These are phyloP conservation scores for Lateolabrax maculatus DNA, from an alignment of 2,797 vertebrate species.

Conservation along the genomic window DNA sequence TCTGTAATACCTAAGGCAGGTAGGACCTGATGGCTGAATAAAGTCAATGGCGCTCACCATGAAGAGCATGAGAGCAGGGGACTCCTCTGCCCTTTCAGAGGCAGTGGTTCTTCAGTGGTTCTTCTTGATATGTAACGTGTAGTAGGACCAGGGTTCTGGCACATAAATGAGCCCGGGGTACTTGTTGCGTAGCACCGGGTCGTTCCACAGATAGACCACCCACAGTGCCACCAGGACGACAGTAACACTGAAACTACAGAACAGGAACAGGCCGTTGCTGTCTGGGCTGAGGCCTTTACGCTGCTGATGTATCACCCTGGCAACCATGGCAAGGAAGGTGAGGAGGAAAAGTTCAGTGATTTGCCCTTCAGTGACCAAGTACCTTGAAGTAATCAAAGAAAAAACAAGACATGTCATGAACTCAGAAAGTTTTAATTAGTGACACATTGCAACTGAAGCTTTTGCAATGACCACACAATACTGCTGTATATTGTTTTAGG, in stretches of 20 bases:
- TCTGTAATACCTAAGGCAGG: no score
- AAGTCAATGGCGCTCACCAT: no score
- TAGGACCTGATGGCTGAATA: no score
- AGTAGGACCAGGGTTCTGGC: conserved; percentile 97
- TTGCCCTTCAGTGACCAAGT: conserved; percentile 96
- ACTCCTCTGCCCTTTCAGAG: no score
- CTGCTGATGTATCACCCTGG: conserved; percentile 87
- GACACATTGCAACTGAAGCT: not conserved
- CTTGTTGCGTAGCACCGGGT: conserved; percentile 90
- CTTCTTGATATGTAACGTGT: conserved; percentile 90
- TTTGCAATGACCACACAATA: not conserved
- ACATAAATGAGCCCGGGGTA: conserved; percentile 95
- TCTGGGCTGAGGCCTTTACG: conserved; percentile 88
- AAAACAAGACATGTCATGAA: not conserved
- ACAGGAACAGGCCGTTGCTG: conserved; percentile 94
- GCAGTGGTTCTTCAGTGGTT: conserved; percentile 67
- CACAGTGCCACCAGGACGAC: conserved; percentile 89
- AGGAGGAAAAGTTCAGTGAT: conserved; percentile 95
- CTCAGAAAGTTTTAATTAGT: not conserved
- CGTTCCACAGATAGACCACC: conserved; percentile 94
- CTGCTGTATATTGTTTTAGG: not conserved
- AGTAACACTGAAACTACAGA: conserved; percentile 89
- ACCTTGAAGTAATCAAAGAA: conserved; percentile 84
- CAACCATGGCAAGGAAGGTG: conserved; percentile 92
- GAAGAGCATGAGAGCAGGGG: no score